Percentiles rank a stretch among this genome's conserved stretches.
phyloP scores from a whole-genome alignment of 2,888 invertebrate species.

The Pimpla rufipes region DNA sequence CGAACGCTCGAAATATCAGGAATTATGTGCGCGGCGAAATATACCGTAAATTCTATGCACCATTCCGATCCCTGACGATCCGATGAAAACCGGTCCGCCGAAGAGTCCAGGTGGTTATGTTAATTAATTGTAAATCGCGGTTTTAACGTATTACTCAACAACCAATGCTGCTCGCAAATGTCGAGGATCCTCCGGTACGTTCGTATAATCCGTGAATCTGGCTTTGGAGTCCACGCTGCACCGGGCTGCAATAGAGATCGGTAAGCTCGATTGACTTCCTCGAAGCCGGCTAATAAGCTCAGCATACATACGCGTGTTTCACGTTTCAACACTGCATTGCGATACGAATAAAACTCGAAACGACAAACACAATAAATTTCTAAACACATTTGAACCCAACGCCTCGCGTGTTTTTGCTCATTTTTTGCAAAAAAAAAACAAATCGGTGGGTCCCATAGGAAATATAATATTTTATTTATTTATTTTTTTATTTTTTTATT shows the following conservation, averaged over 20 bases:
- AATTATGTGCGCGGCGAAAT: slow-evolving; percentile 24
- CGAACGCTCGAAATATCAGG: slow-evolving; percentile 36
- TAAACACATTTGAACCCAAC: too few relatives aligned
- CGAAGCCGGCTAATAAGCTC: background rate
- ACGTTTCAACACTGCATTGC: too few relatives aligned
- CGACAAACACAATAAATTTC: too few relatives aligned
- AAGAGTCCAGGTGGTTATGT: slow-evolving; percentile 64
- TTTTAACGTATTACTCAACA: slow-evolving; percentile 66
- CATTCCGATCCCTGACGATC: slow-evolving; percentile 35
- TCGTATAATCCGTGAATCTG: slow-evolving; percentile 13
- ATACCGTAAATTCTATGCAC: slow-evolving; percentile 10
- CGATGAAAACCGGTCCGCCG: slow-evolving; percentile 57
- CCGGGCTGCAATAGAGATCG: background rate
- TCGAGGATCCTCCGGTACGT: slow-evolving; percentile 46
- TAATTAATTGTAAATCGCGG: slow-evolving; percentile 66
- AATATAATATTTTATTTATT: too few relatives aligned
- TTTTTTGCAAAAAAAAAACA: too few relatives aligned
- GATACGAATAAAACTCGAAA: too few relatives aligned
- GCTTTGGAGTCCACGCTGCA: slow-evolving; percentile 5
- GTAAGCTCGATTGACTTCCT: background rate
- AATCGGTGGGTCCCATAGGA: too few relatives aligned
- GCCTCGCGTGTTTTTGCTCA: too few relatives aligned
- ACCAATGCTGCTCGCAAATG: slow-evolving; percentile 47
- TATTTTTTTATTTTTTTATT: too few relatives aligned
- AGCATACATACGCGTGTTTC: too few relatives aligned